These are phyloP conservation scores for Synanthedon andrenaeformis DNA, from an alignment of 2,888 invertebrate species.

Conservation along the genomic window DNA sequence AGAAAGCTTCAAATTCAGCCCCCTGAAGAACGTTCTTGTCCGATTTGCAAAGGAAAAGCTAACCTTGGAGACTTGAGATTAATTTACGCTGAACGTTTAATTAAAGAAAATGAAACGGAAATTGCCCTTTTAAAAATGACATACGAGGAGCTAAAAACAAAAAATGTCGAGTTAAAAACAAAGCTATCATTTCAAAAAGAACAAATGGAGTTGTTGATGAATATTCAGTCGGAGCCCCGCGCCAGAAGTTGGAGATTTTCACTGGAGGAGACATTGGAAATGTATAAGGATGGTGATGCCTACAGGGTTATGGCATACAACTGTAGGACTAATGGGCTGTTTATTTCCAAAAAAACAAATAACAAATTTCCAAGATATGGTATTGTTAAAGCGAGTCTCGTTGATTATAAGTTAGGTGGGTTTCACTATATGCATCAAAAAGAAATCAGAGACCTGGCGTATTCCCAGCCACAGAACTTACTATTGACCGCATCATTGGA, in stretches of 20 bases:
- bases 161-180: slow-evolving; percentile 72
- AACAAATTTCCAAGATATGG: slow-evolving; percentile 82
- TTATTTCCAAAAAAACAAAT: slow-evolving; percentile 80
- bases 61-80: slow-evolving; percentile 76
- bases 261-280: slow-evolving; percentile 75
- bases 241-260: slow-evolving; percentile 51
- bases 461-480: slow-evolving; percentile 74
- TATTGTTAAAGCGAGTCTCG: slow-evolving; percentile 77
- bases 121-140: slow-evolving; percentile 76
- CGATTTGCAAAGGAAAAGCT: slow-evolving; percentile 87
- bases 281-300: slow-evolving; percentile 77
- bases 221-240: slow-evolving; percentile 30
- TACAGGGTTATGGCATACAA: slow-evolving; percentile 85
- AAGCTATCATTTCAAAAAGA: slow-evolving; percentile 54
- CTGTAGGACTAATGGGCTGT: slow-evolving; percentile 72
- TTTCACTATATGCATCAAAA: slow-evolving; percentile 81
- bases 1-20: slow-evolving; percentile 76
- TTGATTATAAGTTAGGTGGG: slow-evolving; percentile 74
- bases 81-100: slow-evolving; percentile 82
- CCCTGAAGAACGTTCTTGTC: slow-evolving; percentile 77
- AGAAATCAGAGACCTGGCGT: slow-evolving; percentile 82
- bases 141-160: slow-evolving; percentile 67
- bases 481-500: slow-evolving; percentile 86
- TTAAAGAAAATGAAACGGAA: slow-evolving; percentile 84
- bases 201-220: slow-evolving; percentile 37